Evolutionary conservation across 1,140 invertebrate species (phyloP).

Genomic region (Drosophila nigromelanica): DNA sequence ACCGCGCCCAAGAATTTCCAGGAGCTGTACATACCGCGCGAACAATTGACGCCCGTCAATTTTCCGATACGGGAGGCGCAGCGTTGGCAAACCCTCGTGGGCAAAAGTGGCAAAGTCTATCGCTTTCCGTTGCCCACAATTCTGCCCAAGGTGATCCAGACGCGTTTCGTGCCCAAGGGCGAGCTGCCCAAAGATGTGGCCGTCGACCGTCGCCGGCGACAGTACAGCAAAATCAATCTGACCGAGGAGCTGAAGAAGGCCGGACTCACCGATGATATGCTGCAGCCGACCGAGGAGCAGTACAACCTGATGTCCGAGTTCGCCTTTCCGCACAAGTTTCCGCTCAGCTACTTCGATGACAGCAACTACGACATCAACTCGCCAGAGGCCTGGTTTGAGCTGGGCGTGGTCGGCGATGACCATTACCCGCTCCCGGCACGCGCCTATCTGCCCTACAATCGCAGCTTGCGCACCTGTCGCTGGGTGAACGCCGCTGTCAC

Average conservation of each 20-base stretch:
- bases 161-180: slow-evolving; percentile 57
- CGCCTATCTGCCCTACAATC: slow-evolving; percentile 64
- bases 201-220: slow-evolving; percentile 68
- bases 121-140: slow-evolving; percentile 76
- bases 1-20: slow-evolving; percentile 60
- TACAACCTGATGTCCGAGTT: slow-evolving; percentile 71
- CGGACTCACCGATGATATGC: slow-evolving; percentile 53
- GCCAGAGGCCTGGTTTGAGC: slow-evolving; percentile 70
- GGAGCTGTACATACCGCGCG: slow-evolving; percentile 57
- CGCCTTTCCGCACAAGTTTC: slow-evolving; percentile 73
- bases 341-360: slow-evolving; percentile 77
- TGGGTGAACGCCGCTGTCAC: slow-evolving; percentile 68
- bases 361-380: slow-evolving; percentile 68
- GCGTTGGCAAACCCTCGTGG: slow-evolving; percentile 69
- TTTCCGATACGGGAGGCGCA: slow-evolving; percentile 74
- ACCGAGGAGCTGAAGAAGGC: slow-evolving; percentile 54
- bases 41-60: slow-evolving; percentile 55
- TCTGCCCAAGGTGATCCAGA: slow-evolving; percentile 76
- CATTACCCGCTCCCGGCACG: slow-evolving; percentile 68
- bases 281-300: slow-evolving; percentile 73
- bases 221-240: slow-evolving; percentile 67
- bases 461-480: slow-evolving; percentile 57
- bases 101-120: slow-evolving; percentile 58
- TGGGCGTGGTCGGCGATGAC: slow-evolving; percentile 60
- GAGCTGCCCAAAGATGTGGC: slow-evolving; percentile 78